Evolutionary conservation across 2,888 invertebrate genomes (phyloP).

Genomic region (Heliconius hortense): DNA sequence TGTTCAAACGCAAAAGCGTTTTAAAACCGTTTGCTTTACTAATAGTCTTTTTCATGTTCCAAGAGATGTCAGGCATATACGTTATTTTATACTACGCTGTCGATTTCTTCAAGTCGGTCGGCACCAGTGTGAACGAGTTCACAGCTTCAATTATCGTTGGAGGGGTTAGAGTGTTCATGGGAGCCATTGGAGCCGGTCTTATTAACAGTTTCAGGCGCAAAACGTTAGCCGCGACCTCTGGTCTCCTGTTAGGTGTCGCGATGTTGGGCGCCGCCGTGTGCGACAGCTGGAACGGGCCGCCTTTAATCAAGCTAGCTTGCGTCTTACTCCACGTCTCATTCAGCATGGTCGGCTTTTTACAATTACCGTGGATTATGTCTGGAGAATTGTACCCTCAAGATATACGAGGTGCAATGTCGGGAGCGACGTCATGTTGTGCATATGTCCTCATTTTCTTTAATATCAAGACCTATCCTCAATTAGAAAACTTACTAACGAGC

Average conservation of each 20-base stretch:
- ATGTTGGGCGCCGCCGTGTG: constrained; percentile 85
- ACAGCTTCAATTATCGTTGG: constrained; percentile 87
- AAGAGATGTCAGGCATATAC: constrained; percentile 88
- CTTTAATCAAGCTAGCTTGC: constrained; percentile 79
- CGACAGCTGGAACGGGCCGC: constrained; percentile 79
- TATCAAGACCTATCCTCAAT: constrained; percentile 86
- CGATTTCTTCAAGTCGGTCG: constrained; percentile 85
- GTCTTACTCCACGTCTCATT: constrained; percentile 86
- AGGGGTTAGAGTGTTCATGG: constrained; percentile 84
- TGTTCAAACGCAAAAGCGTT: constrained; percentile 80
- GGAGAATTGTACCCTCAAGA: constrained; percentile 87
- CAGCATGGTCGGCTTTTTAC: constrained; percentile 88
- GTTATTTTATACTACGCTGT: constrained; percentile 88
- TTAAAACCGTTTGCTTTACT: constrained; percentile 86
- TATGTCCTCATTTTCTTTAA: constrained; percentile 86
- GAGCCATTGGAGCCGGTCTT: constrained; percentile 84
- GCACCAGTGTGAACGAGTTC: constrained; percentile 84
- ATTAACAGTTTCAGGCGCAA: constrained; percentile 85
- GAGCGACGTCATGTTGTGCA: constrained; percentile 86
- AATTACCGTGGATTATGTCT: constrained; percentile 88
- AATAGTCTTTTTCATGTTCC: constrained; percentile 85
- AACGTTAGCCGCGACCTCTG: constrained; percentile 84
- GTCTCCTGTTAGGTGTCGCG: constrained; percentile 84
- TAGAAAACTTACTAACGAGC: constrained; percentile 80
- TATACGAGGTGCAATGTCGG: constrained; percentile 86